Base-by-base conservation (phyloP, 2,797 vertebrate genomes). In the Pseudocheirus occidentalis region DNA sequence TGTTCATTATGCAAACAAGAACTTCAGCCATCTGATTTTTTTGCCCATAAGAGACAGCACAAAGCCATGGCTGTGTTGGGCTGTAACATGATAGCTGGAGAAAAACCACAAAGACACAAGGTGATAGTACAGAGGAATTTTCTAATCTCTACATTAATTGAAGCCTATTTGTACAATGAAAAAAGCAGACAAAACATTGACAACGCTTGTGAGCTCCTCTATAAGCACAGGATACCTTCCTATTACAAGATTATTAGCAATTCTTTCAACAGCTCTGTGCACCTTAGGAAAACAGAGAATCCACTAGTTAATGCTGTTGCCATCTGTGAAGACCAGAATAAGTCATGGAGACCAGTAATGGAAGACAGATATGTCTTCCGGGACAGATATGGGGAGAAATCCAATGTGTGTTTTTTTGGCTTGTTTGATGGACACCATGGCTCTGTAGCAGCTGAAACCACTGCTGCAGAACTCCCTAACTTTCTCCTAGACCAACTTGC, bases 401-500 rank as follows among this genome's bases (percentile, higher is more conserved):
- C 98, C 96, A 98, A 98, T 1, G 97, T 96, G 0, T 98, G 98
- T 52, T 98, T 98, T 96, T 95, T 98, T 9, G 97, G 98, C 11
- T 92, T 98, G 95, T 98, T 98, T 46, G 98, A 99, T 50, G 98
- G 98, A 28, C 98, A 94, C 92, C 93, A 98, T 0, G 95, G 98
- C 0, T 92, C n/a, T 3, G 54, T 95, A 81, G 98, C 98, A 13
- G 98, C 98, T 31, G 95, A 98, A 46, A 89, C 96, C 73, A 94
- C 98, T 55, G 97, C 98, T 13, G n/a, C 7, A 53, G 98, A 99
- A 92, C 97, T 99, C 91, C 98, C 98, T 0, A 34, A 98, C 94
- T 62, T 98, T 95, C 94, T 99, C 92, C 98, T 99, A 50, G 97
- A 98, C 9, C 98, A 98, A 52, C 97, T 99, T 95, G 97, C 98